Conservation (phyloP, 2,888 invertebrate species). For the Phengaris arion region DNA sequence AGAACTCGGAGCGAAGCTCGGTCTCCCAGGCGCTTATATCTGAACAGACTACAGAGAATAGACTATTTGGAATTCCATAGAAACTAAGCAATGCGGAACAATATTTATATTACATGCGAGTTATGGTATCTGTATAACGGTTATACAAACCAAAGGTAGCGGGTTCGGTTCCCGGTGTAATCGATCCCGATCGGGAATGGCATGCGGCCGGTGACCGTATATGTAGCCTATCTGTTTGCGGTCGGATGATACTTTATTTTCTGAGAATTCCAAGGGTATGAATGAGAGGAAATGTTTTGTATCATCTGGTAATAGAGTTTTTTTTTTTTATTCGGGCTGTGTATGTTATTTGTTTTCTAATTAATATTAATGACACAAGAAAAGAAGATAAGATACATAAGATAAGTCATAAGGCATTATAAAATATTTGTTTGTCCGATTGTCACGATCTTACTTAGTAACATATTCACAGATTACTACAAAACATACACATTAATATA, state of each 20-base stretch:
- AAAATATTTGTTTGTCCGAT: no score
- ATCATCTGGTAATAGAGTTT: background rate
- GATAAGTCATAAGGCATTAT: no score
- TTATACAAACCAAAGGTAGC: background rate
- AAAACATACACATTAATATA: no score
- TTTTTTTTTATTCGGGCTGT: no score
- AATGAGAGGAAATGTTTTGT: background rate
- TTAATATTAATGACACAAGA: no score
- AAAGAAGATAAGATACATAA: no score
- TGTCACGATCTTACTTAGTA: no score
- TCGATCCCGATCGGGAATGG: slow-evolving; percentile 1
- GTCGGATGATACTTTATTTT: background rate
- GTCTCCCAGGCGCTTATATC: no score
- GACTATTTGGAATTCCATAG: background rate
- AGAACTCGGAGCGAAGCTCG: background rate
- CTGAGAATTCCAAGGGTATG: background rate
- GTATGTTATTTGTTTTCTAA: no score
- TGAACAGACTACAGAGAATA: background rate
- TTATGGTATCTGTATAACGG: background rate
- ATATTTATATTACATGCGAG: slow-evolving; percentile 1
- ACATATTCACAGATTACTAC: background rate
- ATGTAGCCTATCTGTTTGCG: slow-evolving; percentile 10
- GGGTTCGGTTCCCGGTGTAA: slow-evolving; percentile 12
- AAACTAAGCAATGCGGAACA: background rate
- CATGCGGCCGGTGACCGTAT: slow-evolving; percentile 1